Percentiles rank a stretch among this genome's conserved stretches.
Conservation (phyloP, 1,140 invertebrate genomes). For the Steinernema feltiae region DNA sequence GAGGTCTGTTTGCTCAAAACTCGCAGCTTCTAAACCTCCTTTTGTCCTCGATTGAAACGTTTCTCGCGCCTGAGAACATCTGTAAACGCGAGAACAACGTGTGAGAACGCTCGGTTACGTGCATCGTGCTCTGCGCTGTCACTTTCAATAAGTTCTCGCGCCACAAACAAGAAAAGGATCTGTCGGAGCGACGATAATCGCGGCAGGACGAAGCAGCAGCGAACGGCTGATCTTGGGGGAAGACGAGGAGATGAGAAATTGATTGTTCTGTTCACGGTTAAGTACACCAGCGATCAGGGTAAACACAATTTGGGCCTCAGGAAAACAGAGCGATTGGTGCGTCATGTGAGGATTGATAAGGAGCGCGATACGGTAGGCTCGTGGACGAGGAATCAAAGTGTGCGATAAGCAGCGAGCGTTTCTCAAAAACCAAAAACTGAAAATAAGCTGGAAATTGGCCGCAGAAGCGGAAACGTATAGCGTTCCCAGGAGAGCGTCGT, state of each 20-base stretch:
- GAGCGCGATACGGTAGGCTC: not conserved
- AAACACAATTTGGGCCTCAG: not conserved
- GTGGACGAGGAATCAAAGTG: not conserved
- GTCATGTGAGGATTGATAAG: not conserved
- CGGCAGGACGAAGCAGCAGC: too few species aligned
- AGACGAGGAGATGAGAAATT: too few species aligned
- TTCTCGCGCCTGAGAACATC: not conserved
- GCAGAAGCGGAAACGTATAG: too few species aligned
- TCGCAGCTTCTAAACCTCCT: too few species aligned
- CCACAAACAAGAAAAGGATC: not conserved
- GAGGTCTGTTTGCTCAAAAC: too few species aligned
- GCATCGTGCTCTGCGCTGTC: not conserved
- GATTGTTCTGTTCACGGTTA: too few species aligned
- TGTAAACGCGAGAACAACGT: not conserved
- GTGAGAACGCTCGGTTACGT: not conserved
- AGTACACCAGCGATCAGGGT: not conserved
- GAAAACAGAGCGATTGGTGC: too few species aligned
- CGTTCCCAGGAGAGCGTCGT: too few species aligned
- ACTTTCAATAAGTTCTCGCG: constrained; percentile 2
- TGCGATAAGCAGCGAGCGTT: too few species aligned
- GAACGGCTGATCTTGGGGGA: too few species aligned
- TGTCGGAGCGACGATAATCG: not conserved
- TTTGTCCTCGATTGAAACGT: not conserved
- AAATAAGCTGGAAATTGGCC: too few species aligned
- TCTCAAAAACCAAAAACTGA: too few species aligned